These are phyloP conservation scores for Meles meles DNA, from an alignment of 2,113 vertebrate genomes.

Conservation along the genomic window DNA sequence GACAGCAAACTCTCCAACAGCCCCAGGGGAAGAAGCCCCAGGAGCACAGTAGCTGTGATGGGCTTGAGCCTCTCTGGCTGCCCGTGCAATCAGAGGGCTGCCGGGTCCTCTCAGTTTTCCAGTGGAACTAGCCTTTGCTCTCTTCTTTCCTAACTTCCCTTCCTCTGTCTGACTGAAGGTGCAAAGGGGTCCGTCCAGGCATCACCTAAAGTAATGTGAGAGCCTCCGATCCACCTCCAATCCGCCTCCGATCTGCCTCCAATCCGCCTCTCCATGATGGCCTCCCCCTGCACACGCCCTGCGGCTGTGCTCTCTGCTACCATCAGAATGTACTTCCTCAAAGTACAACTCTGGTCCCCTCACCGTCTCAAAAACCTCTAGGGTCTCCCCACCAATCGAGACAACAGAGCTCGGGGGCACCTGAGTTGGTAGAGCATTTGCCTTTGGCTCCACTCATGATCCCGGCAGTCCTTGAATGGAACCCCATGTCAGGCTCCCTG, in stretches of 20 bases:
- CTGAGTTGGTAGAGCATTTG: too few species aligned
- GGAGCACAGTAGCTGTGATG: not conserved
- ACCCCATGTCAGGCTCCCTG: too few species aligned
- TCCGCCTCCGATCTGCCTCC: not conserved
- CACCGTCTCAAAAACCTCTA: not conserved
- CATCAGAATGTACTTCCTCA: not conserved
- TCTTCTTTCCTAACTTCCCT: not conserved
- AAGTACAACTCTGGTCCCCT: not conserved
- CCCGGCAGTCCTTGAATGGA: too few species aligned
- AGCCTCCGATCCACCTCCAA: not conserved
- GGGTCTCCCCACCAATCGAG: not conserved
- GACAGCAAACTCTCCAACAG: not conserved
- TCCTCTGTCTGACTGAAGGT: not conserved
- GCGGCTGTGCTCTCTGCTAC: rapidly evolving
- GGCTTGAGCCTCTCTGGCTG: not conserved
- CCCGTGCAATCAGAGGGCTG: not conserved
- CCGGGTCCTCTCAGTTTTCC: not conserved
- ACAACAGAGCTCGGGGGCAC: not conserved
- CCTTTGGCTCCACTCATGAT: too few species aligned
- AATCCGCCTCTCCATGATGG: not conserved
- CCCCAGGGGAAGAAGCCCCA: not conserved
- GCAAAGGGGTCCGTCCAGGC: not conserved
- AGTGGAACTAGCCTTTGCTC: not conserved
- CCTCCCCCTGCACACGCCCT: not conserved
- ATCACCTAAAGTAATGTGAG: not conserved